Conservation (phyloP, 2,888 invertebrate species). For the Congeria kusceri region DNA sequence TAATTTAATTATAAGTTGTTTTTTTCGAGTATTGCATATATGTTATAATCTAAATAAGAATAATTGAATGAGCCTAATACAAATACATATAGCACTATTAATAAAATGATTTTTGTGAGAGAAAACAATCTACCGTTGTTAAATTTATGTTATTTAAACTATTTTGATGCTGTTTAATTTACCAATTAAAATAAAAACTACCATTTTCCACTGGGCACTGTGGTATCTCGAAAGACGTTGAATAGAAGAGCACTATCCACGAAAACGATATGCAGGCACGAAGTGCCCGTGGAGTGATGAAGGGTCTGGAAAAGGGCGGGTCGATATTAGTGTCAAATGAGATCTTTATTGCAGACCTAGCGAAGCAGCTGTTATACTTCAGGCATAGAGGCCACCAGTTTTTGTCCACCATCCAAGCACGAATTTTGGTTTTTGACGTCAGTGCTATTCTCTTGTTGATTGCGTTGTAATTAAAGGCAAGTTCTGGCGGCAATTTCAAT, state of each 20-base stretch:
- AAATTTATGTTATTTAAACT: too few species aligned
- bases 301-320: conserved; percentile 73
- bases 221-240: conserved; percentile 52
- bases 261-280: conserved; percentile 68
- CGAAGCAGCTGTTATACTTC: conserved; percentile 47
- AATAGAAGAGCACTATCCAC: conserved; percentile 49
- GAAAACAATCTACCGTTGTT: too few species aligned
- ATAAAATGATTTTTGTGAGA: too few species aligned
- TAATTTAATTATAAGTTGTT: too few species aligned
- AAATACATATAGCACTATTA: too few species aligned
- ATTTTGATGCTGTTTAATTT: too few species aligned
- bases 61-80: too few species aligned
- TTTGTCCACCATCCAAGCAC: conserved; percentile 74
- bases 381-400: conserved; percentile 55
- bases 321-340: conserved; percentile 57
- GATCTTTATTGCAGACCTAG: conserved; percentile 64
- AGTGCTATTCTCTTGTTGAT: conserved; percentile 63
- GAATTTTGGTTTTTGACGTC: conserved; percentile 61
- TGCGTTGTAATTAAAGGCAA: conserved; percentile 71
- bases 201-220: conserved; percentile 68
- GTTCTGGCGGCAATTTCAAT: conserved; percentile 58
- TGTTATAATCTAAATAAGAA: too few species aligned
- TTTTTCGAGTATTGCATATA: too few species aligned
- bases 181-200: conserved; percentile 37
- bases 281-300: conserved; percentile 33